Conservation (phyloP, 2,888 invertebrate genomes). For the Drosophila greeni region DNA sequence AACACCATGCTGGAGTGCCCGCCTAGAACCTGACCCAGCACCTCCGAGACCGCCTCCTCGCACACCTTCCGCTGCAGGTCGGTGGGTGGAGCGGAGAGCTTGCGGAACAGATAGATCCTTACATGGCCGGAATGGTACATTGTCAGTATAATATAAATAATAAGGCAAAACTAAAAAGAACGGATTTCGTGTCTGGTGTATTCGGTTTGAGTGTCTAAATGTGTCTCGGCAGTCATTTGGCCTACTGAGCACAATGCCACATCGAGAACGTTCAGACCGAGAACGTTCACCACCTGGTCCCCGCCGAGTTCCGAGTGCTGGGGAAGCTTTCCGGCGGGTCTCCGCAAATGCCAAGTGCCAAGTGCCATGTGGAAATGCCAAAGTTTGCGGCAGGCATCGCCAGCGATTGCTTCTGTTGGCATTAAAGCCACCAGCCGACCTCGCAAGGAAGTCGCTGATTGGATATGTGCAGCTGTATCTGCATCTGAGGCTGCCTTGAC, state of each 20-base stretch:
- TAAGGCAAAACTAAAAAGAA: constrained; percentile 28
- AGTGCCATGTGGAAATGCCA: constrained; percentile 33
- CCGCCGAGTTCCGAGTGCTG: background rate
- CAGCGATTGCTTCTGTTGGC: constrained; percentile 24
- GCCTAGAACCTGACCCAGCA: constrained; percentile 43
- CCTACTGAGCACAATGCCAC: constrained; percentile 44
- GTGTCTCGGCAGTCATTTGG: constrained; percentile 53
- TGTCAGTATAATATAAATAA: constrained; percentile 18
- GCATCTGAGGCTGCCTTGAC: background rate
- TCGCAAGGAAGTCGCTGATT: constrained; percentile 33
- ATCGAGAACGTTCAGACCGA: constrained; percentile 35
- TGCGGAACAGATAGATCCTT: constrained; percentile 60
- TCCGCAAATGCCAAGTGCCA: constrained; percentile 60
- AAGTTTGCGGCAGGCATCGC: constrained; percentile 33
- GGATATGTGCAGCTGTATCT: constrained; percentile 10
- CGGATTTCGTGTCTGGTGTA: constrained; percentile 7
- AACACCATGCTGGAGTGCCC: constrained; percentile 47
- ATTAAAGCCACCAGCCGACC: constrained; percentile 24
- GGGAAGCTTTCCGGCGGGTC: constrained; percentile 20
- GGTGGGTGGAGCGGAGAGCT: constrained; percentile 37
- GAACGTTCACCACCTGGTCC: constrained; percentile 50
- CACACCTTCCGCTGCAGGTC: constrained; percentile 39
- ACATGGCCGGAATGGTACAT: constrained; percentile 37
- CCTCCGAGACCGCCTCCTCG: constrained; percentile 44
- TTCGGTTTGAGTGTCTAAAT: constrained; percentile 5